Evolutionary conservation across 2,888 invertebrate genomes (phyloP).

Genomic region (Agelastica alni): DNA sequence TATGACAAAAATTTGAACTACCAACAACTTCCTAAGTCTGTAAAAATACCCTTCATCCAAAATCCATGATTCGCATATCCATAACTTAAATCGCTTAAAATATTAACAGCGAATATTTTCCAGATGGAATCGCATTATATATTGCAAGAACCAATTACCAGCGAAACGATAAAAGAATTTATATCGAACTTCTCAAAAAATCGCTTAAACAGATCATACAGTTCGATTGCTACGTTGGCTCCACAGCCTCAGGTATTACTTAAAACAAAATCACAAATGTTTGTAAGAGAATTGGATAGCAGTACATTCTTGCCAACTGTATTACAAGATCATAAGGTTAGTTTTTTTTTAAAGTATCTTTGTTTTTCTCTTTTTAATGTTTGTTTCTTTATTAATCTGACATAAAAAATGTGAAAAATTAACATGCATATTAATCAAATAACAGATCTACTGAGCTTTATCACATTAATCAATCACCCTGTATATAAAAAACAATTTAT

Average conservation of each 20-base stretch:
- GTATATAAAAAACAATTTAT: no score
- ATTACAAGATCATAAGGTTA: slow-evolving; percentile 65
- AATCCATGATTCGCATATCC: no score
- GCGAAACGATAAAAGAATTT: slow-evolving; percentile 60
- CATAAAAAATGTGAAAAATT: no score
- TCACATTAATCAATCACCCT: no score
- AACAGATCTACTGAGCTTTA: no score
- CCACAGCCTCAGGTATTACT: slow-evolving; percentile 37
- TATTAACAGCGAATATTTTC: no score
- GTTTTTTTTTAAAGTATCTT: slow-evolving; percentile 5
- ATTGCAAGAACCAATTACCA: slow-evolving; percentile 60
- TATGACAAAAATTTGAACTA: no score
- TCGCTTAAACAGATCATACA: slow-evolving; percentile 46
- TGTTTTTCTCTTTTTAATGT: background rate
- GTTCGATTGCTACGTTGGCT: slow-evolving; percentile 40
- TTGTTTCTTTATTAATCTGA: no score
- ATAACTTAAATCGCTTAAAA: no score
- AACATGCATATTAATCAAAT: no score
- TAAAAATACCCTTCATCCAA: no score
- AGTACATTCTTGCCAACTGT: slow-evolving; percentile 67
- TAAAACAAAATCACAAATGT: slow-evolving; percentile 47
- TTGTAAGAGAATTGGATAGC: slow-evolving; percentile 69
- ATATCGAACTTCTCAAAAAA: slow-evolving; percentile 60
- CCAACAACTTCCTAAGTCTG: no score
- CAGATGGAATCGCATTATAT: slow-evolving; percentile 74